These are phyloP conservation scores for Narcine bancroftii DNA, from an alignment of 2,113 vertebrate species.

Conservation along the genomic window DNA sequence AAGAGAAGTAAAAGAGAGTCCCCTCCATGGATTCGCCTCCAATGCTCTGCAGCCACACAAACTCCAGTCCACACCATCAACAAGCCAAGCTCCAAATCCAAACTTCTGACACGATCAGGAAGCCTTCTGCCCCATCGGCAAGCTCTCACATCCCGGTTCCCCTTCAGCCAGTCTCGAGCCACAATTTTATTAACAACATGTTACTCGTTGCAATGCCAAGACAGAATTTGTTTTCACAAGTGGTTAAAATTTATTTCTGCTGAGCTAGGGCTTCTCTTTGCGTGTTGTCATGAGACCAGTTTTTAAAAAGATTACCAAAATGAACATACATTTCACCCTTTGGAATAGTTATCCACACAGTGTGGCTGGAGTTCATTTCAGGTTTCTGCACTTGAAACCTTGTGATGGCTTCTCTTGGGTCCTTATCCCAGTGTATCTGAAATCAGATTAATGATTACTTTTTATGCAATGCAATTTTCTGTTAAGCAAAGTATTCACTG, in stretches of 20 bases:
- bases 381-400: not conserved
- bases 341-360: not conserved
- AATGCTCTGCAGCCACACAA: too few species aligned
- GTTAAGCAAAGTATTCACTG: not conserved
- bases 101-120: too few species aligned
- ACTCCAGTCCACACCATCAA: too few species aligned
- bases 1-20: too few species aligned
- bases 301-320: not conserved
- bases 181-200: not conserved
- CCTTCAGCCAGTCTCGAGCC: too few species aligned
- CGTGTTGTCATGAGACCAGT: not conserved
- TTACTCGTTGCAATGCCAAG: not conserved
- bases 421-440: not conserved
- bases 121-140: too few species aligned
- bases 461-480: not conserved
- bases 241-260: not conserved
- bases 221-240: not conserved
- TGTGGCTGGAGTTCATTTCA: not conserved
- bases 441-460: not conserved
- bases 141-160: too few species aligned
- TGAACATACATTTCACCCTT: not conserved
- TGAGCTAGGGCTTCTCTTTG: not conserved
- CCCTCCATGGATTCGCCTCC: too few species aligned
- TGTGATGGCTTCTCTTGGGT: not conserved
- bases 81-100: too few species aligned